Evolutionary conservation across 1,140 invertebrate genomes (phyloP).

Genomic region (Formica exsecta): DNA sequence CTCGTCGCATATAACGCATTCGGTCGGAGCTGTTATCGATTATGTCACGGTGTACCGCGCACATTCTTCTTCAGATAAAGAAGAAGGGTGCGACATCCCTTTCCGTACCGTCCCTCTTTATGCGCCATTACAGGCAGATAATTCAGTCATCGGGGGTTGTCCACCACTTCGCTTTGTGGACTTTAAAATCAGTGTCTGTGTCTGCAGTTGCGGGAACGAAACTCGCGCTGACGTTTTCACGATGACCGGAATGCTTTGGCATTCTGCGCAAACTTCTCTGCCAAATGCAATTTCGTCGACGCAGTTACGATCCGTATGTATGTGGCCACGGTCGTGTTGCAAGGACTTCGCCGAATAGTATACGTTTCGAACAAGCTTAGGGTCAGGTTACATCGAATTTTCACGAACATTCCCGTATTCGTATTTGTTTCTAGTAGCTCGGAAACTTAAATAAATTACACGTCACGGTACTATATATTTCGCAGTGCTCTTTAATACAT

Average conservation of each 20-base stretch:
- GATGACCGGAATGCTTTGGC: constrained; percentile 66
- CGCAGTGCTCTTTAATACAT: background rate
- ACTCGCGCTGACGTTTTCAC: constrained; percentile 52
- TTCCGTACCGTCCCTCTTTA: constrained; percentile 29
- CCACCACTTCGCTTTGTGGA: background rate
- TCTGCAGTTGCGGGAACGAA: background rate
- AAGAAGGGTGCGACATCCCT: constrained; percentile 33
- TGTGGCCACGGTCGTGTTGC: background rate
- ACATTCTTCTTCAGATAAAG: constrained; percentile 58
- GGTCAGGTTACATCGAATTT: constrained; percentile 23
- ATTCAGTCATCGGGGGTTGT: constrained; percentile 15
- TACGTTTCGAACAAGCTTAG: background rate
- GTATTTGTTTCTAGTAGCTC: background rate
- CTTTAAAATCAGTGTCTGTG: constrained; percentile 42
- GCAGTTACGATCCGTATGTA: background rate
- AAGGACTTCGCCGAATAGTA: background rate
- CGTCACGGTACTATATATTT: background rate
- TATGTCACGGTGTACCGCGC: constrained; percentile 61
- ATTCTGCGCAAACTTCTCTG: constrained; percentile 70
- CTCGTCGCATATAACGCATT: background rate
- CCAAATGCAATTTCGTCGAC: constrained; percentile 61
- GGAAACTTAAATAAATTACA: background rate
- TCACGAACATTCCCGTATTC: background rate
- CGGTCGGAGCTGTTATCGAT: constrained; percentile 67
- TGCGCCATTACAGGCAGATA: constrained; percentile 32